Evolutionary conservation across 2,113 vertebrate genomes (phyloP), one percentile per base, ranked within the genome.

Genomic region (Mastomys natalensis): DNA sequence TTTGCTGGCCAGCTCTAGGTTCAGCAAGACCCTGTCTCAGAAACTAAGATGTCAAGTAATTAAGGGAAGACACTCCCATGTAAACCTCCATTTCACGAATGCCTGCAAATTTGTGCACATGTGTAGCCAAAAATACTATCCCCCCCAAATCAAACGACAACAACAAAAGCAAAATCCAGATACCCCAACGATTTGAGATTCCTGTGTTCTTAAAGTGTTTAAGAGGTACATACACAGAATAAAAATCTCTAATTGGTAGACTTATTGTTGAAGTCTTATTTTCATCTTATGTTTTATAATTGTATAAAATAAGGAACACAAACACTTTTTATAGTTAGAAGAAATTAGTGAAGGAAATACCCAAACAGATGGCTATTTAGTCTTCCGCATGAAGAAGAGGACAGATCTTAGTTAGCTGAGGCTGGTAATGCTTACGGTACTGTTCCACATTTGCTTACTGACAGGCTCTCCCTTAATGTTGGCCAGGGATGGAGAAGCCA

Each of bases 301-400:
- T 84, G 88, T 87, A 90, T 22, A 88, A 96, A 92, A 64, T 70
- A 91, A 85, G 45, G 17, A 92, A 89, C 87, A 80, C 29, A 16
- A 64, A 60, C 78, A 58, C 40, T 80, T 84, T 84, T 95, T 78
- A 21, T 80, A 53, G 40, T 82, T 60, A 72, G 77, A 89, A 82
- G 73, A 89, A 88, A 82, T 74, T 74, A 89, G 70, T 91, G 21
- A 95, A 82, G 45, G 26, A 89, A 89, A 73, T 87, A 34, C 0
- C 60, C 64, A 74, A 62, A 90, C 55, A 76, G 84, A 62, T 48
- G 66, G 76, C 37, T 34, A 74, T 48, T 10, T 72, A 24, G 58
- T 48, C 66, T 72, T 55, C 26, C 5, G 37, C 37, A 34, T 51
- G 68, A 64, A 45, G 55, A 97, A n/a, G 12, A 86, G 51, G 31